A percentile compares a stretch with the other conserved stretches of the same genome.
Evolutionary conservation across 2,797 vertebrate species (phyloP).

Genomic region (Anolis apletophallus): DNA sequence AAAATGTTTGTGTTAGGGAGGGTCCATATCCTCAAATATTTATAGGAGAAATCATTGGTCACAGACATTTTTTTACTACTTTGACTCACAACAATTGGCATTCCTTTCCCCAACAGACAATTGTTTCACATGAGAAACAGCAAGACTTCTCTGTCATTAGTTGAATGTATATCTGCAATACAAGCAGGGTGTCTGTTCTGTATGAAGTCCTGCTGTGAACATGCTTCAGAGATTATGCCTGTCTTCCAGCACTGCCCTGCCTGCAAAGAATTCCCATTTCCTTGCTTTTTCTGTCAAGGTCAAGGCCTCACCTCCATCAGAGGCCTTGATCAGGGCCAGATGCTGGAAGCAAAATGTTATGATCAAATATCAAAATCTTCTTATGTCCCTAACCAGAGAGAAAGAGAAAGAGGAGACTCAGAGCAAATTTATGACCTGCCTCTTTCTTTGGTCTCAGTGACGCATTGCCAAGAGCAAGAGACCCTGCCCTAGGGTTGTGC

Average conservation of each 20-base stretch:
- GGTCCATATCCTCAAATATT: too few relatives aligned
- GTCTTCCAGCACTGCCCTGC: conserved; percentile 7
- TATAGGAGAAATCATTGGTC: too few relatives aligned
- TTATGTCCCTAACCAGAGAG: conserved; percentile 39
- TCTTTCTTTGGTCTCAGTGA: conserved; percentile 46
- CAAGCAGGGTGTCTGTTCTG: neutral
- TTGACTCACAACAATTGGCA: neutral
- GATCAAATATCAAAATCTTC: conserved; percentile 65
- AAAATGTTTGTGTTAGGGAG: neutral
- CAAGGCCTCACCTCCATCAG: conserved; percentile 46
- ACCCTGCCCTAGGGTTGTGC: too few relatives aligned
- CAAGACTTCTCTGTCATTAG: neutral
- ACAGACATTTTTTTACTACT: neutral
- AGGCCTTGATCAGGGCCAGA: conserved; percentile 55
- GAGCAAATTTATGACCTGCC: conserved; percentile 52
- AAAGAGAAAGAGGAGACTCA: conserved; percentile 31
- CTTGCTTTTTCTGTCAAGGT: conserved; percentile 31
- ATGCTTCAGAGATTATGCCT: neutral
- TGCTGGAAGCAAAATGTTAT: conserved; percentile 57
- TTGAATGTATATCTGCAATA: neutral
- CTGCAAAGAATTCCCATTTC: neutral
- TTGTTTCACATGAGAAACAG: neutral
- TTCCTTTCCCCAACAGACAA: too few relatives aligned
- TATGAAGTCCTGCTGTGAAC: neutral
- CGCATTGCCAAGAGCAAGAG: too few relatives aligned